Base-by-base conservation (phyloP, 2,113 vertebrate genomes). In the Tricholaema leucomelas region DNA sequence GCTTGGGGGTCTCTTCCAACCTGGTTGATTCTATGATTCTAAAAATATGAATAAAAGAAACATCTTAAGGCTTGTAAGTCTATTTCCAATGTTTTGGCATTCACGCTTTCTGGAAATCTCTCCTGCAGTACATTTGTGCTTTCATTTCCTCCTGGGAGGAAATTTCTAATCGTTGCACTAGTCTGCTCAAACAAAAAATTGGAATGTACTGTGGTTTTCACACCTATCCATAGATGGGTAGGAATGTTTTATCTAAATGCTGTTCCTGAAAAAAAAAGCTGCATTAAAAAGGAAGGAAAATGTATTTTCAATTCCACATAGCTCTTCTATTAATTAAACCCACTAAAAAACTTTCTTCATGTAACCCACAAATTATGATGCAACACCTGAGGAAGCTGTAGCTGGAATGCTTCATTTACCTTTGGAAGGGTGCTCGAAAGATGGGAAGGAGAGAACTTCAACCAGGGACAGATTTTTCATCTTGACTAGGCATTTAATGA, bases 401-500 rank as follows among this genome's bases (percentile, higher is more conserved):
- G 31, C 31, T 92, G 33, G 12, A 91, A 89, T 87, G 85, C 46
- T 76, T 92, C 63, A 76, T 94, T 91, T 89, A 63, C 71, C 6
- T 91, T 91, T 80, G 85, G 55, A 95, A 94, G 81, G 88, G 72
- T 0, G 0, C 84, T 84, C 16, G 21, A 78, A 75, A 81, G 42
- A 52, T 78, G 48, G 12, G 35, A 90, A 74, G 38, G 55, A 93
- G 36, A 89, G 7, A 73, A 85, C 63, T 91, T 88, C 8, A 5
- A 19, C 33, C 36, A 55, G 46, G 48, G 40, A 76, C 3, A 7
- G 11, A 50, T 89, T 89, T 94, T 96, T 79, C 74, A 85, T 88
- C 78, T 91, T 93, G 63, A 85, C 92, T 89, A 85, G 44, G 8
- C 38, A 33, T 64, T 93, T 63, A 76, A 87, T 80, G 87, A 55